Evolutionary conservation across 2,888 invertebrate species (phyloP), one percentile per base, ranked within the genome.

Genomic region (Hypsopygia costalis): DNA sequence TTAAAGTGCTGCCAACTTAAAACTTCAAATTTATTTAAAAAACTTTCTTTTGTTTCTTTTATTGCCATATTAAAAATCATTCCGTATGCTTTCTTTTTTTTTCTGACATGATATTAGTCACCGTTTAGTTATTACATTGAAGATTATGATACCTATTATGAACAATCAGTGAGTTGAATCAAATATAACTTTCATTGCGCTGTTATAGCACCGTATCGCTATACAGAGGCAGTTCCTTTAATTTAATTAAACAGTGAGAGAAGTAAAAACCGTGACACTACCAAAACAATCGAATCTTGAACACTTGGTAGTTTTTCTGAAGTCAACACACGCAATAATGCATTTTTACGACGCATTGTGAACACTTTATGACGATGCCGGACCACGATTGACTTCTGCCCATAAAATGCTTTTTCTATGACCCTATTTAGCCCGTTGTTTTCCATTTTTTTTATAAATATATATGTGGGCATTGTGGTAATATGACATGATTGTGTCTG

Each of bases 301-400:
- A 50, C 49, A 28, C 46, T 36, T 55, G 40, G 55, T 64, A 61
- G 43, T 49, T 45, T 49, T 47, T 48, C 44, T 43, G 49, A 38
- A 54, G 57, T 45, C 55, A 65, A 60, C 65, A 58, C 59, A 50
- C 42, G 55, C 63, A 53, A 69, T 81, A 78, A 81, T 79, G 54
- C 54, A 67, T 65, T 62, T 85, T 83, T 81, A 85, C 75, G 83
- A 81, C 52, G 73, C 71, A 82, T 85, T 85, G 85, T 85, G 62
- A 69, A 46, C 49, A 55, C 49, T 79, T 81, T 77, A 82, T 69
- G 75, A 70, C 69, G 33, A 48, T 49, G 50, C 59, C 58, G 55
- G 50, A 33, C 67, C 69, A 52, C 70, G 81, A 83, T 81, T 81
- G 80, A 81, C 82, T 82, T 74, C 78, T 80, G 78, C 53, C 67